These are phyloP conservation scores for Himalopsyche japonica DNA, from an alignment of 2,888 invertebrate genomes.

Conservation along the genomic window DNA sequence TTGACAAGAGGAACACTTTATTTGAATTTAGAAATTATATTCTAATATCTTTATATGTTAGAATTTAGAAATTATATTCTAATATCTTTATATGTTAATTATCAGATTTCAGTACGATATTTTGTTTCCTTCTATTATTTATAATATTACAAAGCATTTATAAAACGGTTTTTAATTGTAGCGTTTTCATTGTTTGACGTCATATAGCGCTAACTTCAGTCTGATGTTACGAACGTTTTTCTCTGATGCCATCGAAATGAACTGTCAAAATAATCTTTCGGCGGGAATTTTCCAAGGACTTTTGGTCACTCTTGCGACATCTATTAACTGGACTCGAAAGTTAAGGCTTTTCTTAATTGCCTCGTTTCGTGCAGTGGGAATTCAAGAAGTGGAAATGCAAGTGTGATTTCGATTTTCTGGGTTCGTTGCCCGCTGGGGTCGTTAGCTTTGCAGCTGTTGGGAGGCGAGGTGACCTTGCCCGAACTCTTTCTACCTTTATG, in stretches of 20 bases:
- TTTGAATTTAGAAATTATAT: too few species aligned
- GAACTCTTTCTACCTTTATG: not conserved
- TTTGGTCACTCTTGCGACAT: not conserved
- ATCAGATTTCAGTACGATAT: too few species aligned
- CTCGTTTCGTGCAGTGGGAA: not conserved
- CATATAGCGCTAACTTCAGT: too few species aligned
- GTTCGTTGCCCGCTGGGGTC: not conserved
- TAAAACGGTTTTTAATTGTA: too few species aligned
- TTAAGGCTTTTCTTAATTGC: not conserved
- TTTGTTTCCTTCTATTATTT: too few species aligned
- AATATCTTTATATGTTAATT: too few species aligned
- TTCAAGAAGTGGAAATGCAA: not conserved
- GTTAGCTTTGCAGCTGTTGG: not conserved
- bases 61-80: too few species aligned
- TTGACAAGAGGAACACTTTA: too few species aligned
- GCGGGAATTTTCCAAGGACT: not conserved
- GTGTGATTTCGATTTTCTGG: not conserved
- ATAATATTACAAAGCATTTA: too few species aligned
- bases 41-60: too few species aligned
- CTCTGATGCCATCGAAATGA: not conserved
- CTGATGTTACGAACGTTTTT: too few species aligned
- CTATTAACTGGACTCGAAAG: not conserved
- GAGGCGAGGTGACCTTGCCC: not conserved
- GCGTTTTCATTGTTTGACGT: too few species aligned
- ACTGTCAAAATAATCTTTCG: not conserved